These are phyloP conservation scores for Sthenelais limicola DNA, from an alignment of 2,888 invertebrate species.

Conservation along the genomic window DNA sequence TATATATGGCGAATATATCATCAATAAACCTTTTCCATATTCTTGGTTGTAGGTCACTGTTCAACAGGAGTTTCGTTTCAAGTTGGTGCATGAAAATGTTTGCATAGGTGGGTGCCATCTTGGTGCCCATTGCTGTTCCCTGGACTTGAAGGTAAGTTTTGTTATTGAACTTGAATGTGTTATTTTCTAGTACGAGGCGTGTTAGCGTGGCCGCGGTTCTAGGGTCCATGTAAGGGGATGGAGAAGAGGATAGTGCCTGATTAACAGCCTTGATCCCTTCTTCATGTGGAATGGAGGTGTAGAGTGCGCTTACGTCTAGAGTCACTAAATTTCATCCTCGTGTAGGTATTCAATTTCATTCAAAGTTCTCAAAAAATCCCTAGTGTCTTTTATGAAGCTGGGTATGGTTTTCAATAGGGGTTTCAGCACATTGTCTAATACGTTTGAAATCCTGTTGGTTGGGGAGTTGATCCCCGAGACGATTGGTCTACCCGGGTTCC, in stretches of 20 bases:
- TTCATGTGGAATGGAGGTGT: slow-evolving; percentile 2
- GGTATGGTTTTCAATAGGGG: neutral
- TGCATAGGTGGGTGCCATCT: slow-evolving; percentile 11
- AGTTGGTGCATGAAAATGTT: slow-evolving; percentile 10
- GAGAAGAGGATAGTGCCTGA: neutral
- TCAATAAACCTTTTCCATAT: slow-evolving; percentile 7
- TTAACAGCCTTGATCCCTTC: slow-evolving; percentile 1
- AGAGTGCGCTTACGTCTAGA: neutral
- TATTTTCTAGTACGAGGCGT: neutral
- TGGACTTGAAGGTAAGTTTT: neutral
- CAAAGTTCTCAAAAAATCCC: neutral
- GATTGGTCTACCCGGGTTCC: neutral
- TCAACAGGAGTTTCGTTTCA: neutral
- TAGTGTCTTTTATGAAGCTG: neutral
- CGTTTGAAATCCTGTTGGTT: neutral
- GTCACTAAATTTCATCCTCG: slow-evolving; percentile 4
- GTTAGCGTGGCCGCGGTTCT: too few relatives aligned
- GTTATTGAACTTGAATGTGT: slow-evolving; percentile 1
- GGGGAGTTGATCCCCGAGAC: too few relatives aligned
- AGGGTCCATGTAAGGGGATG: too few relatives aligned
- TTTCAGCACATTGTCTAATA: neutral
- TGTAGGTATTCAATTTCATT: neutral
- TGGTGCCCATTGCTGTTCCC: slow-evolving; percentile 31
- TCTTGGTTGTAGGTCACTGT: neutral
- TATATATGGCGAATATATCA: slow-evolving; percentile 20